Evolutionary conservation across 2,888 invertebrate genomes (phyloP).

Genomic region (Muscina levida): DNA sequence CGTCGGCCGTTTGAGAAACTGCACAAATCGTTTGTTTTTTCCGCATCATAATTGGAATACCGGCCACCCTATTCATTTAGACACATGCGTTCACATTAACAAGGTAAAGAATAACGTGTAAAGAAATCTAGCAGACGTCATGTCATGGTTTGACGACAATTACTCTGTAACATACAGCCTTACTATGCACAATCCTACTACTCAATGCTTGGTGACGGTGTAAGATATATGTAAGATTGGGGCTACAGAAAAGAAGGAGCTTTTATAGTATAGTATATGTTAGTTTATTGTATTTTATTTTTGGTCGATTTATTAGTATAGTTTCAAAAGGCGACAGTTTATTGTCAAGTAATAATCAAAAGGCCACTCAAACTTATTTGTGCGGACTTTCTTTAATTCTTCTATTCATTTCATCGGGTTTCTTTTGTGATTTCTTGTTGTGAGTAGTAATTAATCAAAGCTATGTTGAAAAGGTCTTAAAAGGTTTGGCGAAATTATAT

Average conservation of each 20-base stretch:
- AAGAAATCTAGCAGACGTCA: conserved; percentile 20
- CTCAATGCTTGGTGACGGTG: neutral
- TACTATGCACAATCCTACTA: too few relatives aligned
- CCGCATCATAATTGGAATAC: too few relatives aligned
- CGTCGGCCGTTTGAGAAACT: too few relatives aligned
- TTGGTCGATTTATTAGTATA: conserved; percentile 29
- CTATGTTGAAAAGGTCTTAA: conserved; percentile 30
- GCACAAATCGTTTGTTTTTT: too few relatives aligned
- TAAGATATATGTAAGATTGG: neutral
- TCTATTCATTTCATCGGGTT: neutral
- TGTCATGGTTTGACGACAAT: conserved; percentile 48
- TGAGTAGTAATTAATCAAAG: conserved; percentile 48
- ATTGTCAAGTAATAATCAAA: conserved; percentile 19
- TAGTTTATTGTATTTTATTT: too few relatives aligned
- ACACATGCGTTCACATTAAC: too few relatives aligned
- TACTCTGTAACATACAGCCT: conserved; percentile 11
- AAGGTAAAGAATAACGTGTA: neutral
- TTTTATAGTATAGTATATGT: too few relatives aligned
- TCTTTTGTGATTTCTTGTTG: neutral
- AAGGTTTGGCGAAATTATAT: neutral
- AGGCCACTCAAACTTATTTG: neutral
- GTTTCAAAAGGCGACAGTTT: conserved; percentile 29
- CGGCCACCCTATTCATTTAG: too few relatives aligned
- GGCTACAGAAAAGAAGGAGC: neutral
- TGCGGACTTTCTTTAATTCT: neutral